Base-by-base conservation (phyloP, 2,797 vertebrate genomes). In the Lithobates sylvaticus region DNA sequence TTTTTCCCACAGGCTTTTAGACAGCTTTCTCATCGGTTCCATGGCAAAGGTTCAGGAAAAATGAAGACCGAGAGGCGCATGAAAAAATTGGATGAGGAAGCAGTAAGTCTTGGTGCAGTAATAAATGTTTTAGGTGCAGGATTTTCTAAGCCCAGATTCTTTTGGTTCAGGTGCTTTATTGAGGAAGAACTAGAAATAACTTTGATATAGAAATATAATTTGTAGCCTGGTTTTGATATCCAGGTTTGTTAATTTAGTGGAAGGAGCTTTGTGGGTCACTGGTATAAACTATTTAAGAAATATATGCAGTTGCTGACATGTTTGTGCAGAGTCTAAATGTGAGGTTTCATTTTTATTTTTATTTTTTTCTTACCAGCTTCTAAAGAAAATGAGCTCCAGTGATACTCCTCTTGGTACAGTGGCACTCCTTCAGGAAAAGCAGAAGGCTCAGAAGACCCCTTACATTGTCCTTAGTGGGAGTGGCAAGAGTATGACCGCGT, bases 361-460 rank as follows among this genome's bases (percentile, higher is more conserved):
- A 6, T 36, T 36, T 7, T n/a, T 21, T 8, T 36, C 13, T 54
- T 54, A 54, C 54, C 90, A 96, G 78, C 94, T 98, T 89, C 92
- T 98, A 93, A 98, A 98, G 92, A 98, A 97, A 93, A 98, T 98
- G 97, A 98, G 97, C 91, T 98, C 97, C 89, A 98, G 97, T 0
- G 97, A 98, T 84, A 98, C 98, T 0, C 97, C 97, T 0, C 92
- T 98, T 2, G 97, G 97, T 75, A 98, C 97, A 0, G 97, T 98
- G 88, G 97, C 97, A 0, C 82, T 98, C 90, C 96, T 98, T 23
- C 97, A 98, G 90, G 97, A 99, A 91, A 98, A 98, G 87, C 97
- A 98, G 92, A 97, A 98, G 85, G 97, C 96, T 21, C 98, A 99
- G 94, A 99, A 99, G 91, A 98, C 97, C 0, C 97, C 97, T 0